These are phyloP conservation scores for Oasisia sp. DNA, from an alignment of 2,888 invertebrate genomes.

Conservation along the genomic window DNA sequence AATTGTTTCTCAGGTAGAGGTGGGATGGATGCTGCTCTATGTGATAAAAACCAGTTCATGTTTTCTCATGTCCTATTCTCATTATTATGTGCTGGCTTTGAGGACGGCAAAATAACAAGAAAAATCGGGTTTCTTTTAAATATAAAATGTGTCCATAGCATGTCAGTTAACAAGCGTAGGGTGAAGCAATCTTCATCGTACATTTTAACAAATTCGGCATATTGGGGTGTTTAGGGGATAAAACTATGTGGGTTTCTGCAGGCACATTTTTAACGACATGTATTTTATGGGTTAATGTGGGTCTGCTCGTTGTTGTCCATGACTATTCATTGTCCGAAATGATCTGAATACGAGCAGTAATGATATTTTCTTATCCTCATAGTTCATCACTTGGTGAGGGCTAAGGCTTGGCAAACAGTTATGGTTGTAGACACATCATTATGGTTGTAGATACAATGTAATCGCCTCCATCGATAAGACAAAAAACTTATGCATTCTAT, in stretches of 20 bases:
- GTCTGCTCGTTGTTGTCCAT: background rate
- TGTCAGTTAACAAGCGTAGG: background rate
- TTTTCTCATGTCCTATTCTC: background rate
- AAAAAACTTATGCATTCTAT: background rate
- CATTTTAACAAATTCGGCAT: background rate
- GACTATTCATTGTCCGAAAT: background rate
- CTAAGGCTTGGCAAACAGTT: background rate
- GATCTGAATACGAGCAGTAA: background rate
- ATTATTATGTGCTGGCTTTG: background rate
- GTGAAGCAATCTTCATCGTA: background rate
- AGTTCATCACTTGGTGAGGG: background rate
- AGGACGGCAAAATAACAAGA: background rate
- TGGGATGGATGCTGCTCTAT: background rate
- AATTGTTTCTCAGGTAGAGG: background rate
- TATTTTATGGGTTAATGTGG: background rate
- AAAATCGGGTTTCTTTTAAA: background rate
- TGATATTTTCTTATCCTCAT: background rate
- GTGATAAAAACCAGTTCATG: background rate
- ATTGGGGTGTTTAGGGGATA: background rate
- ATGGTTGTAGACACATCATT: too few relatives aligned
- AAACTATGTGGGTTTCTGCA: background rate
- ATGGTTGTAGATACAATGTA: background rate
- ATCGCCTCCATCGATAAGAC: background rate
- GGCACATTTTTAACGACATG: background rate
- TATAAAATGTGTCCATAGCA: background rate